A percentile compares a stretch with the other conserved stretches of the same genome.
Evolutionary conservation across 2,888 invertebrate species (phyloP).

Genomic region (Syrista parreyssii): DNA sequence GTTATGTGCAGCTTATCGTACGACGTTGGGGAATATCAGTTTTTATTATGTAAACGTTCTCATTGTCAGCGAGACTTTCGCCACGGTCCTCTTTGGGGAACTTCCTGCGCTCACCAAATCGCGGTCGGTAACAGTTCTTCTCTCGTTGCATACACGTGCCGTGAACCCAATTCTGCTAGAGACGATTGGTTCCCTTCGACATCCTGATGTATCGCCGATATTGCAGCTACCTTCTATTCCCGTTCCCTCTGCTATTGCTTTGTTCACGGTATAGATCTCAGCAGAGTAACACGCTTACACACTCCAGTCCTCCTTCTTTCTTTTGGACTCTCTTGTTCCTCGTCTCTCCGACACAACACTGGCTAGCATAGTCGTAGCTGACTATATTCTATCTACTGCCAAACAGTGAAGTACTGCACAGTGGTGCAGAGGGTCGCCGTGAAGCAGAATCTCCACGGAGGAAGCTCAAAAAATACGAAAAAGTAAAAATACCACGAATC

Average conservation of each 20-base stretch:
- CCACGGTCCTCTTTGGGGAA: conserved; percentile 50
- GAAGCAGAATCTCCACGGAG: neutral
- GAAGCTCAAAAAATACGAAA: neutral
- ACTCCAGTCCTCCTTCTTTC: neutral
- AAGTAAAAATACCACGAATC: neutral
- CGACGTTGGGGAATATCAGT: neutral
- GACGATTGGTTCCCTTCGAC: conserved; percentile 55
- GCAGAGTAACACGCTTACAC: neutral
- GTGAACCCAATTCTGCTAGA: conserved; percentile 51
- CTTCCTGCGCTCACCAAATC: conserved; percentile 52
- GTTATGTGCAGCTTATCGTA: neutral
- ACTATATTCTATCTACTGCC: neutral
- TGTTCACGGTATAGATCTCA: conserved; percentile 21
- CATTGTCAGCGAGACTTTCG: conserved; percentile 29
- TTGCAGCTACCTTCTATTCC: conserved; percentile 58
- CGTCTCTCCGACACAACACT: neutral
- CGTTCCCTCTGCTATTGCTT: conserved; percentile 17
- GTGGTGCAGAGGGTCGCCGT: neutral
- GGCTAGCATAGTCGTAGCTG: neutral
- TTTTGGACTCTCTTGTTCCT: neutral
- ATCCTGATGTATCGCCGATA: conserved; percentile 59
- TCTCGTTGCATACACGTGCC: conserved; percentile 45
- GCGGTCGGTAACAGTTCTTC: conserved; percentile 58
- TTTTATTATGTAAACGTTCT: neutral
- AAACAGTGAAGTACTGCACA: neutral